Conservation (phyloP, 2,888 invertebrate genomes). For the Andrena fulva region DNA sequence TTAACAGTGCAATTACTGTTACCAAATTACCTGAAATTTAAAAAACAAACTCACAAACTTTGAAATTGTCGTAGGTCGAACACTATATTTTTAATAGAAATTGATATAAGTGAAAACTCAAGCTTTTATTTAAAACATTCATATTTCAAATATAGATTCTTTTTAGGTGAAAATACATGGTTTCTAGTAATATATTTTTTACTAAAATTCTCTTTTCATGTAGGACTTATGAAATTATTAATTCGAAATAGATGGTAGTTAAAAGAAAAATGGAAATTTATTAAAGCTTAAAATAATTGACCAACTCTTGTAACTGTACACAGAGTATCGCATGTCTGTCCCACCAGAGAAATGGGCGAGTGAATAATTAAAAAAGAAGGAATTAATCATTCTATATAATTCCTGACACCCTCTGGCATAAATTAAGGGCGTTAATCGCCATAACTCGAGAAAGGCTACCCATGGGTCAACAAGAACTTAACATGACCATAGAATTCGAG, state of each 20-base stretch:
- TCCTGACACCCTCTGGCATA: slow-evolving; percentile 31
- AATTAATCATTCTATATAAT: slow-evolving; percentile 32
- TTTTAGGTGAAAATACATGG: too few species aligned
- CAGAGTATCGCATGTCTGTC: neutral
- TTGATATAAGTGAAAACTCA: too few species aligned
- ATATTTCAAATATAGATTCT: too few species aligned
- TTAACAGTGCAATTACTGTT: slow-evolving; percentile 92
- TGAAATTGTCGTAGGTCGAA: neutral
- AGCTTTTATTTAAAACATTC: too few species aligned
- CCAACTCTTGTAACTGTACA: neutral
- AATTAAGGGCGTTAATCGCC: slow-evolving; percentile 44
- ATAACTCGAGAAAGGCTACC: slow-evolving; percentile 26
- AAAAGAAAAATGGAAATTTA: too few species aligned
- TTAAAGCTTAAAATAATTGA: neutral
- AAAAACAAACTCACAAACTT: slow-evolving; percentile 37
- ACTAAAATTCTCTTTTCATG: too few species aligned
- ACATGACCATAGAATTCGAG: slow-evolving; percentile 39
- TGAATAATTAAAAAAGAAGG: slow-evolving; percentile 25
- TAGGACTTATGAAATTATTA: too few species aligned
- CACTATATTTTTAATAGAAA: too few species aligned
- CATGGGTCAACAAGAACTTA: slow-evolving; percentile 50
- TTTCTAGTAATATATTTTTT: too few species aligned
- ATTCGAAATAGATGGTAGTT: too few species aligned
- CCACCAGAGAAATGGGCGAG: neutral
- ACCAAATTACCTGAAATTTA: slow-evolving; percentile 91